Conservation (phyloP, 1,140 invertebrate genomes). For the Bursaphelenchus mucronatus region DNA sequence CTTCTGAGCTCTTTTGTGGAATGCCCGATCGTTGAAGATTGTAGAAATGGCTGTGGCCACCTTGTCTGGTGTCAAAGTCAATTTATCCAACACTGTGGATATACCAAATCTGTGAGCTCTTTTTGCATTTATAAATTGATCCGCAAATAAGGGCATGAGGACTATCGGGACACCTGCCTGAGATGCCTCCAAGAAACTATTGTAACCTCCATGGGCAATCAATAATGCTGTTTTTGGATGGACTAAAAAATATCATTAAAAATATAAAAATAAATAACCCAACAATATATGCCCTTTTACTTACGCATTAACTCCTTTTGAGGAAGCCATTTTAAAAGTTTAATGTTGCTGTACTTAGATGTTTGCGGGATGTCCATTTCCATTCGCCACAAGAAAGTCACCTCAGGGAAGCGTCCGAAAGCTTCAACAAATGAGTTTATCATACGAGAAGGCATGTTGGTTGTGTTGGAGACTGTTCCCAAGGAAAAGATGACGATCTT, state of each 20-base stretch:
- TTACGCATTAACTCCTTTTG: conserved; percentile 60
- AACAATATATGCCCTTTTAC: conserved; percentile 3
- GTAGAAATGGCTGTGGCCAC: conserved; percentile 2
- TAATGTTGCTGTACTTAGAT: conserved; percentile 43
- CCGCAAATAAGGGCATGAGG: conserved; percentile 58
- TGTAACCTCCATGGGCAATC: conserved; percentile 60
- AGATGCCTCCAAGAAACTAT: conserved; percentile 56
- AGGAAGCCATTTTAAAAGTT: conserved; percentile 58
- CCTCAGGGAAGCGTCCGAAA: conserved; percentile 49
- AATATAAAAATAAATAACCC: conserved; percentile 11
- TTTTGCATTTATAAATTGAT: conserved; percentile 59
- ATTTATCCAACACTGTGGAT: conserved; percentile 31
- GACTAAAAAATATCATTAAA: conserved; percentile 34
- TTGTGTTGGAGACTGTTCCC: conserved; percentile 60
- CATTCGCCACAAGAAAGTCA: conserved; percentile 57
- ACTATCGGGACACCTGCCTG: conserved; percentile 58
- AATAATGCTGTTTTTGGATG: conserved; percentile 53
- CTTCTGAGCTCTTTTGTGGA: conserved; percentile 47
- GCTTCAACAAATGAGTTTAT: conserved; percentile 54
- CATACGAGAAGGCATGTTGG: conserved; percentile 58
- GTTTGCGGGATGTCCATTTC: conserved; percentile 42
- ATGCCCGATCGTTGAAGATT: conserved; percentile 21
- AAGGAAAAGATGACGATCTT: conserved; percentile 58
- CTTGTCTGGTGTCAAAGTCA: conserved; percentile 23
- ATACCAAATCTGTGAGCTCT: conserved; percentile 55